Evolutionary conservation across 2,113 vertebrate genomes (phyloP), one percentile per base, ranked within the genome.

Genomic region (Megaptera novaeangliae): DNA sequence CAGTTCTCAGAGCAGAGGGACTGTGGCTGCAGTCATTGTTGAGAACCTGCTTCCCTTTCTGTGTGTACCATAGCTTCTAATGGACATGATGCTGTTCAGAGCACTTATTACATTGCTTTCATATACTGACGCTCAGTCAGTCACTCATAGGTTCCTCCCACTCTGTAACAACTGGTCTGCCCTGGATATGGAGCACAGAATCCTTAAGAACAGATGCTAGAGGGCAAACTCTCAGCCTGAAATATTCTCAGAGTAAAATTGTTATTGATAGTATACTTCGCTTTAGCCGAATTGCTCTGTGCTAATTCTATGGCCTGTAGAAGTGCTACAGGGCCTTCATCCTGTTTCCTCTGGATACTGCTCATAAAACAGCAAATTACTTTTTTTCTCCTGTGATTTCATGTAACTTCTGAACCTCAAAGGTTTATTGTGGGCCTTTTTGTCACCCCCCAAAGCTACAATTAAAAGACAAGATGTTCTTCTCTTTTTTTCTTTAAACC

Each of bases 211-310:
- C n/a, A 94, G 52, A 36, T 52, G 44, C 21, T 39, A 91, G 52
- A 91, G 6, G 49, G 0, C n/a, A 94, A 96, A 36, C 95, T 95
- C 44, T 97, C 64, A 93, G 92, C 94, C 85, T 92, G 87, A 98
- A 97, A 88, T 83, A 97, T 88, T 96, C 77, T 69, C 0, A 0
- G 88, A 82, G 46, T 34, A 97, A 97, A 96, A 88, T 71, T 46
- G 46, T 87, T 68, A 2, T 88, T 92, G 13, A 90, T 66, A 29
- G 31, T 18, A 61, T 3, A 55, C 46, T 74, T 78, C 12, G 39
- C 39, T 31, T 83, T 34, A 74, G 20, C n/a, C 52, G 78, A 87
- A 72, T 72, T 95, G 44, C 39, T 97, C 88, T 88, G 52, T 97
- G 21, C 57, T 93, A 8, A 27, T 74, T 77, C 59, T 81, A 0